Percentiles rank a stretch among this genome's conserved stretches.
Conservation (phyloP, 1,140 invertebrate genomes). For the Dinothrombium tinctorium region DNA sequence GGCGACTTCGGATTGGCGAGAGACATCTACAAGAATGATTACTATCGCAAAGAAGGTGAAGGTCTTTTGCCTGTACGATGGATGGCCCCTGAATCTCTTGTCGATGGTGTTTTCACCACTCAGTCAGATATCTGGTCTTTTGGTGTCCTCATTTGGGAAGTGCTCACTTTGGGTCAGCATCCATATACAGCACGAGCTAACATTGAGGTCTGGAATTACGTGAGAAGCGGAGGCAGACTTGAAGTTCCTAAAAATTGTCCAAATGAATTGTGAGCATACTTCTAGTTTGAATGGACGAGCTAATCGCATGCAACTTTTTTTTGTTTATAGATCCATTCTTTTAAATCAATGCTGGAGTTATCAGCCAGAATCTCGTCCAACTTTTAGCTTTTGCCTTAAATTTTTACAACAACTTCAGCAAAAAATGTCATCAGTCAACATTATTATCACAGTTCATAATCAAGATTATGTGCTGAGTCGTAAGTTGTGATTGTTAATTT, state of each 20-base stretch:
- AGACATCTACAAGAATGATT: slow-evolving; percentile 3
- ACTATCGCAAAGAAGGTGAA: slow-evolving; percentile 35
- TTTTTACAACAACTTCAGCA: slow-evolving; percentile 6
- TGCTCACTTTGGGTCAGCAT: slow-evolving; percentile 1
- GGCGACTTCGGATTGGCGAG: slow-evolving; percentile 95
- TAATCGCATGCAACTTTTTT: slow-evolving; percentile 16
- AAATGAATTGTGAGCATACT: not conserved
- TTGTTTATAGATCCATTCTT: slow-evolving; percentile 19
- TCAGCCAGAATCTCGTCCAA: slow-evolving; percentile 14
- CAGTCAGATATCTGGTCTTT: slow-evolving; percentile 66
- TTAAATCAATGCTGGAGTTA: slow-evolving; percentile 25
- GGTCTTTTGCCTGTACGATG: slow-evolving; percentile 59
- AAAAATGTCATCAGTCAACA: not conserved
- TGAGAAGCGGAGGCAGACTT: not conserved
- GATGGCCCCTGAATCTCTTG: slow-evolving; percentile 67
- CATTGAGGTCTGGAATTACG: slow-evolving; percentile 16
- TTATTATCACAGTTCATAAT: too few relatives aligned
- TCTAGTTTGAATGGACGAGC: not conserved
- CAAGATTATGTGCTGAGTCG: too few relatives aligned
- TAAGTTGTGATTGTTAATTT: too few relatives aligned
- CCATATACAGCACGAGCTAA: slow-evolving; percentile 19
- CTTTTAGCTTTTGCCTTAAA: slow-evolving; percentile 12
- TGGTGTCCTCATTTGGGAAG: slow-evolving; percentile 56
- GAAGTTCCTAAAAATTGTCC: not conserved
- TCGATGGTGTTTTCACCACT: slow-evolving; percentile 48